Conservation (phyloP, 2,113 vertebrate species). For the Morphnarchus princeps region DNA sequence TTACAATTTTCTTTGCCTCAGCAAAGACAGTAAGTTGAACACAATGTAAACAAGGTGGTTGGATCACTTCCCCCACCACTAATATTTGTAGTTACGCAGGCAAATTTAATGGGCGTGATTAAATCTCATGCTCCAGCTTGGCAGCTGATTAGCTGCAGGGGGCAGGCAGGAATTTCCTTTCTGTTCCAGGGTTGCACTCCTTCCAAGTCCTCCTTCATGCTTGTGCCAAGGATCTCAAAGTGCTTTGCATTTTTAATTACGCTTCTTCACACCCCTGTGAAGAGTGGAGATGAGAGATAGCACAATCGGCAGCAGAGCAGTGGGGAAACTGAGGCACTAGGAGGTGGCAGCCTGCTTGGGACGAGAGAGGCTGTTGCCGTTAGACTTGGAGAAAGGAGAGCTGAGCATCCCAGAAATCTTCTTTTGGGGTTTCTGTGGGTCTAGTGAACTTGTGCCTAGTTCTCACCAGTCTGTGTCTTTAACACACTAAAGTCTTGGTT, state of each 20-base stretch:
- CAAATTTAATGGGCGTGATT: constrained; percentile 34
- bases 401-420: not conserved
- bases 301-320: fast-evolving
- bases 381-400: not conserved
- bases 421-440: not conserved
- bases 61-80: constrained; percentile 4
- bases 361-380: not conserved
- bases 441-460: not conserved
- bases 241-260: constrained; percentile 26
- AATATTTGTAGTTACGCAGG: constrained; percentile 9
- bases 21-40: constrained; percentile 16
- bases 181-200: not conserved
- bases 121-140: constrained; percentile 37
- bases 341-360: not conserved
- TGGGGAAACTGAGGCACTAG: constrained; percentile 3
- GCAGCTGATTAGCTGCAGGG: constrained; percentile 51
- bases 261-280: not conserved
- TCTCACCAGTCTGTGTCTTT: not conserved
- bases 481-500: not conserved
- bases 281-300: not conserved
- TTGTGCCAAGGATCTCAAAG: not conserved
- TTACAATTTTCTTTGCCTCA: constrained; percentile 13
- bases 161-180: constrained; percentile 55
- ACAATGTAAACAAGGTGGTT: constrained; percentile 28
- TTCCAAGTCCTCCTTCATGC: constrained; percentile 19